Evolutionary conservation across 2,113 vertebrate species (phyloP).

Genomic region (Aleadryas rufinucha): DNA sequence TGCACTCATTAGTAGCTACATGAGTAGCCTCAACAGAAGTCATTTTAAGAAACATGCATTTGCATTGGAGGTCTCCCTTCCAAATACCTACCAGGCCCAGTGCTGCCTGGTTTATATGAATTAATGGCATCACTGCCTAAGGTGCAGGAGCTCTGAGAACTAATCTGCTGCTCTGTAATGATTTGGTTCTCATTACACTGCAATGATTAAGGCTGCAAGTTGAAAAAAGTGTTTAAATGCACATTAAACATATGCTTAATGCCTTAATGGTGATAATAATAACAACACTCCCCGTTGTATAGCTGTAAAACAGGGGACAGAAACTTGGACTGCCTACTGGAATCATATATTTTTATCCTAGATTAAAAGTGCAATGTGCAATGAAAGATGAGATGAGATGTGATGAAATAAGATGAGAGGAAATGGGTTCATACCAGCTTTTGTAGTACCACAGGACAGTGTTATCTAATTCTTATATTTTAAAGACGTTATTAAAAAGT

Average conservation of each 20-base stretch:
- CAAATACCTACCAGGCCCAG: not conserved
- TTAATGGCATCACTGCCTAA: not conserved
- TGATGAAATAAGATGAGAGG: not conserved
- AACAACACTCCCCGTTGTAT: not conserved
- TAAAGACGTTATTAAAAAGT: not conserved
- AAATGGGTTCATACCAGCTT: not conserved
- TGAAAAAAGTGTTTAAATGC: slow-evolving; percentile 16
- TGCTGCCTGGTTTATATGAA: not conserved
- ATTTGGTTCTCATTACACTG: not conserved
- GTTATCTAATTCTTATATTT: not conserved
- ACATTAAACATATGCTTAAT: slow-evolving; percentile 27
- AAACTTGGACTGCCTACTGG: not conserved
- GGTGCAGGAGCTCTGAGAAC: slow-evolving; percentile 1
- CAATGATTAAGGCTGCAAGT: not conserved
- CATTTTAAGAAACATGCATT: not conserved
- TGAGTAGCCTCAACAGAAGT: not conserved
- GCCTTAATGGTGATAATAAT: slow-evolving; percentile 3
- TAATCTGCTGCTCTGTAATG: slow-evolving; percentile 7
- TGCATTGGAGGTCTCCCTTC: not conserved
- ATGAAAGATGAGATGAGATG: not conserved
- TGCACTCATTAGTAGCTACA: not conserved
- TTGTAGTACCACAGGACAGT: not conserved
- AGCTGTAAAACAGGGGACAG: not conserved
- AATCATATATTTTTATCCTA: not conserved
- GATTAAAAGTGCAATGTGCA: not conserved